Evolutionary conservation across 2,888 invertebrate species (phyloP).

Genomic region (Drosophila mayaguana): DNA sequence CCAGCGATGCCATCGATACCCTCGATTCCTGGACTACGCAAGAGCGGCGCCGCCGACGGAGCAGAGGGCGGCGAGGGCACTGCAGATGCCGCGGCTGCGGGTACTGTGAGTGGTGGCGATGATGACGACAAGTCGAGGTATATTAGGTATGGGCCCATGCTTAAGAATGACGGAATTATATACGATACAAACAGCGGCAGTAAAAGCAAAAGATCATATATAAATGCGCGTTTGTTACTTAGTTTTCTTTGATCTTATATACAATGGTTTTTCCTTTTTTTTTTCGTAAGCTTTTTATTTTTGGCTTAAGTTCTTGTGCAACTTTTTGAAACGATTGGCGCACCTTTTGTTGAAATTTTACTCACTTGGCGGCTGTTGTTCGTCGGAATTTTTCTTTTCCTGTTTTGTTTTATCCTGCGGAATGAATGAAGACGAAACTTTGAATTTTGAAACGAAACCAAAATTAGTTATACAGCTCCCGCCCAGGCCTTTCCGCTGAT

Average conservation of each 20-base stretch:
- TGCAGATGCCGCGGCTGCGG: slow-evolving; percentile 67
- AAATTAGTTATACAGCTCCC: slow-evolving; percentile 15
- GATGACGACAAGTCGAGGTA: slow-evolving; percentile 96
- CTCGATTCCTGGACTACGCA: slow-evolving; percentile 90
- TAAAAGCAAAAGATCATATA: slow-evolving; percentile 33
- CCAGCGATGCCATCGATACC: slow-evolving; percentile 85
- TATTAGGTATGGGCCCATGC: slow-evolving; percentile 89
- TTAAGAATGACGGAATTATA: slow-evolving; percentile 85
- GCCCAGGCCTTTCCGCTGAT: slow-evolving; percentile 9
- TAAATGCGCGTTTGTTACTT: slow-evolving; percentile 60
- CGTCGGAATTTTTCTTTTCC: not conserved
- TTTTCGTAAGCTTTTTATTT: slow-evolving; percentile 4
- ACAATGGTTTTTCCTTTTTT: not conserved
- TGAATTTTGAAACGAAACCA: slow-evolving; percentile 17
- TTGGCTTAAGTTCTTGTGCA: slow-evolving; percentile 27
- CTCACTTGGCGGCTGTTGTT: slow-evolving; percentile 39
- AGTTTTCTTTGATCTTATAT: slow-evolving; percentile 16
- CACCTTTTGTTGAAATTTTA: slow-evolving; percentile 22
- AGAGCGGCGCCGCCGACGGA: slow-evolving; percentile 87
- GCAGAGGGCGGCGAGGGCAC: slow-evolving; percentile 64
- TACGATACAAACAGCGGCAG: slow-evolving; percentile 57
- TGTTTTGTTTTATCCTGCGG: slow-evolving; percentile 13
- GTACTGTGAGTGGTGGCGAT: slow-evolving; percentile 86
- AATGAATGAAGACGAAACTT: slow-evolving; percentile 13
- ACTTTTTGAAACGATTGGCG: slow-evolving; percentile 21